These are phyloP conservation scores for Seriola rivoliana DNA, from an alignment of 2,113 vertebrate species.

Conservation along the genomic window DNA sequence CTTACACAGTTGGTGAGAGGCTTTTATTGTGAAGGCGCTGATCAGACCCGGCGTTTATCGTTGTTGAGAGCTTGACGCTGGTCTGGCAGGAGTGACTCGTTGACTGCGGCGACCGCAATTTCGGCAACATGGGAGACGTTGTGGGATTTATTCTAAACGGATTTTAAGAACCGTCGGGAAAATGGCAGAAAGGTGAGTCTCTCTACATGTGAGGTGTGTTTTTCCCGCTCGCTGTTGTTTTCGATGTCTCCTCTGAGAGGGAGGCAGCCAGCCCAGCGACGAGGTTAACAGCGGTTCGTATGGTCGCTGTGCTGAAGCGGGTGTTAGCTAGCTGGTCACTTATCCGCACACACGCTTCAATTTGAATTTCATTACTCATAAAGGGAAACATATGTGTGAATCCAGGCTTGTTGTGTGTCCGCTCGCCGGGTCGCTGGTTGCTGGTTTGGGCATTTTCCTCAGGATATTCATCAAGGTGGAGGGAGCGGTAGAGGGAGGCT, in stretches of 20 bases:
- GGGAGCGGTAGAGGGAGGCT: not conserved
- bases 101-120: conserved; percentile 71
- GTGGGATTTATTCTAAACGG: conserved; percentile 58
- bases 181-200: conserved; percentile 79
- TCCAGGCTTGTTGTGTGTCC: not conserved
- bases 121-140: conserved; percentile 70
- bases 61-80: rapidly evolving
- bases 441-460: not conserved
- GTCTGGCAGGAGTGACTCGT: conserved; percentile 62
- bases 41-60: not conserved
- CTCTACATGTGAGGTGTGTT: too few species aligned
- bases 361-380: not conserved
- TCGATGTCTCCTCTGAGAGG: not conserved
- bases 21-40: conserved; percentile 56
- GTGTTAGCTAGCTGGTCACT: conserved; percentile 52
- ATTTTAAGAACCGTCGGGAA: conserved; percentile 54
- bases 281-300: conserved; percentile 46
- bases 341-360: conserved; percentile 13
- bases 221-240: not conserved
- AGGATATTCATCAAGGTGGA: conserved; percentile 9
- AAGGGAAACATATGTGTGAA: not conserved
- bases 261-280: conserved; percentile 30
- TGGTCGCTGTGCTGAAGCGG: conserved; percentile 16
- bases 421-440: not conserved
- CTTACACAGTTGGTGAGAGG: not conserved